Evolutionary conservation across 2,113 vertebrate genomes (phyloP).

Genomic region (Pardalotus punctatus): DNA sequence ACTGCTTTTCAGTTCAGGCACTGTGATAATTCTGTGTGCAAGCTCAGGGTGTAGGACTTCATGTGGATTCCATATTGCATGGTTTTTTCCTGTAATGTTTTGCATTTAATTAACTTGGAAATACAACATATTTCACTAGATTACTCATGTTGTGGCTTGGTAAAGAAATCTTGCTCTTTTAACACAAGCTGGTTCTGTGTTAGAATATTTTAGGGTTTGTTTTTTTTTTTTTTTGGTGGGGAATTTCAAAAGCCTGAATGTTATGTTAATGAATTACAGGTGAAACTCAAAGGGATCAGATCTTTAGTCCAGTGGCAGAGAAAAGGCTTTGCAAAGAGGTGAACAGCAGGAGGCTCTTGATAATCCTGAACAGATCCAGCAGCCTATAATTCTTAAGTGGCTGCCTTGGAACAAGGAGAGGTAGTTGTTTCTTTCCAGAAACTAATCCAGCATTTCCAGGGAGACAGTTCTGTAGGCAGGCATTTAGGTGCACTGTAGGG

Average conservation of each 20-base stretch:
- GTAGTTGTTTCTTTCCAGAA: not conserved
- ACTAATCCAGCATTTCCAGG: not conserved
- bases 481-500: not conserved
- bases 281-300: not conserved
- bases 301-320: not conserved
- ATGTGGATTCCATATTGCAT: not conserved
- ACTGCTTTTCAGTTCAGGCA: not conserved
- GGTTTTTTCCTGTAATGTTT: not conserved
- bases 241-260: not conserved
- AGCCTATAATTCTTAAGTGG: not conserved
- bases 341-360: not conserved
- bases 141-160: not conserved
- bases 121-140: not conserved
- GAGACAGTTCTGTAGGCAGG: not conserved
- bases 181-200: not conserved
- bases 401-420: not conserved
- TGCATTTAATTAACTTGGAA: not conserved
- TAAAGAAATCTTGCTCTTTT: not conserved
- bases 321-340: not conserved
- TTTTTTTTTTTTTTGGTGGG: not conserved
- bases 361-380: not conserved
- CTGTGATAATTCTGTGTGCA: not conserved
- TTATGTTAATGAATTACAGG: not conserved
- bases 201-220: not conserved
- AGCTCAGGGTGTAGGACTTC: not conserved